A percentile compares a stretch with the other conserved stretches of the same genome.
phyloP scores from a whole-genome alignment of 1,140 invertebrate species.

The Solenopsis fugax region DNA sequence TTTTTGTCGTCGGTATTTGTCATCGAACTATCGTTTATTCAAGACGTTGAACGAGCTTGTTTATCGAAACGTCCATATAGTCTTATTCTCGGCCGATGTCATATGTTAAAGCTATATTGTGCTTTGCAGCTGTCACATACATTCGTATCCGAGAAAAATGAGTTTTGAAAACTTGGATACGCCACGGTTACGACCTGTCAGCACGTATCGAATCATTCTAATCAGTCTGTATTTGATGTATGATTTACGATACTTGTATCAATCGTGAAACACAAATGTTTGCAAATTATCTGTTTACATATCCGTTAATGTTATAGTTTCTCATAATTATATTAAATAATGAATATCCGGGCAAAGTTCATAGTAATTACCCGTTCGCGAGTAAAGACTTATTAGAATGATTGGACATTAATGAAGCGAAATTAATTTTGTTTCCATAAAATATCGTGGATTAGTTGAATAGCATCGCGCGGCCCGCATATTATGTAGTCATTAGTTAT shows the following conservation, averaged over 20 bases:
- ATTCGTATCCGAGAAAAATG: background rate
- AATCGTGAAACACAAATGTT: background rate
- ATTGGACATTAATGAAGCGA: constrained; percentile 12
- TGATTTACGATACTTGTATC: constrained; percentile 10
- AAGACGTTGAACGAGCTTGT: constrained; percentile 46
- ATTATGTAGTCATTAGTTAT: constrained; percentile 53
- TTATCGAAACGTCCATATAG: background rate
- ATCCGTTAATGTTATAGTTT: background rate
- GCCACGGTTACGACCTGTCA: background rate
- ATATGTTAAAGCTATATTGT: background rate
- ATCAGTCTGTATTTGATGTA: background rate
- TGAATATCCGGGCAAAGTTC: constrained; percentile 12
- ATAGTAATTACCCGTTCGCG: constrained; percentile 39
- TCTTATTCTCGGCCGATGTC: constrained; percentile 5
- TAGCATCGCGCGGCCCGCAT: background rate
- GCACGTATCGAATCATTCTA: background rate
- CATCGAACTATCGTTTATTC: constrained; percentile 64
- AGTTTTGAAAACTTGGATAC: background rate
- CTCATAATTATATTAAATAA: constrained; percentile 51
- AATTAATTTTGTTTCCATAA: constrained; percentile 50
- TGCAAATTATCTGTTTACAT: constrained; percentile 26
- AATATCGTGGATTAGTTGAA: constrained; percentile 50
- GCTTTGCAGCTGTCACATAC: background rate
- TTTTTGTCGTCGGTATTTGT: constrained; percentile 62
- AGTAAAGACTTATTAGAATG: constrained; percentile 2